Conservation (phyloP, 2,888 invertebrate species). For the Azorinus chamasolen region DNA sequence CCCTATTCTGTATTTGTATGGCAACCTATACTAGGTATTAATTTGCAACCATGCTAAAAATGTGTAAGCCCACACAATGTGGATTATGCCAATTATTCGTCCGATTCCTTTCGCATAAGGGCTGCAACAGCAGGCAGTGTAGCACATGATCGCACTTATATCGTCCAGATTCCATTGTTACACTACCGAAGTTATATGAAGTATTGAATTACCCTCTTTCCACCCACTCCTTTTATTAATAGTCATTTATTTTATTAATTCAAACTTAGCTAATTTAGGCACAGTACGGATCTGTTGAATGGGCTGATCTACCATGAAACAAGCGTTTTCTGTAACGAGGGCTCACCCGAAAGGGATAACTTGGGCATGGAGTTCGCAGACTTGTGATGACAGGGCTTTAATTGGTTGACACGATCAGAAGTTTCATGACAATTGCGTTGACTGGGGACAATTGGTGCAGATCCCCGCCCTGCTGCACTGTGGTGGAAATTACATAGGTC, state of each 20-base stretch:
- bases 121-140: conserved; percentile 24
- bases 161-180: conserved; percentile 1
- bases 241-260: too few relatives aligned
- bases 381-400: conserved; percentile 29
- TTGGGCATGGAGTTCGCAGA: not conserved
- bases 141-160: conserved; percentile 15
- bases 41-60: conserved; percentile 33
- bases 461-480: conserved; percentile 15
- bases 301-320: conserved; percentile 1
- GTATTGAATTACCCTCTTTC: not conserved
- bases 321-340: not conserved
- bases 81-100: conserved; percentile 2
- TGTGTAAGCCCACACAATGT: not conserved
- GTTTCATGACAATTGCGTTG: not conserved
- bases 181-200: not conserved
- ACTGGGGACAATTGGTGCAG: not conserved
- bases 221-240: too few relatives aligned
- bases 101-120: conserved; percentile 47
- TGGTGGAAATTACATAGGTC: conserved; percentile 34
- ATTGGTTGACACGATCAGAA: conserved; percentile 1
- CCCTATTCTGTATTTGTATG: conserved; percentile 34
- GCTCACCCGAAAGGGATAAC: not conserved
- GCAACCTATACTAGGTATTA: conserved; percentile 42
- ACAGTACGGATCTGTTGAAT: not conserved
- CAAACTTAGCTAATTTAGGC: not conserved